A percentile compares a stretch with the other conserved stretches of the same genome.
These are phyloP conservation scores for Temnopleurus reevesii DNA, from an alignment of 53 echinoderm and acorn worm species.

Conservation along the genomic window DNA sequence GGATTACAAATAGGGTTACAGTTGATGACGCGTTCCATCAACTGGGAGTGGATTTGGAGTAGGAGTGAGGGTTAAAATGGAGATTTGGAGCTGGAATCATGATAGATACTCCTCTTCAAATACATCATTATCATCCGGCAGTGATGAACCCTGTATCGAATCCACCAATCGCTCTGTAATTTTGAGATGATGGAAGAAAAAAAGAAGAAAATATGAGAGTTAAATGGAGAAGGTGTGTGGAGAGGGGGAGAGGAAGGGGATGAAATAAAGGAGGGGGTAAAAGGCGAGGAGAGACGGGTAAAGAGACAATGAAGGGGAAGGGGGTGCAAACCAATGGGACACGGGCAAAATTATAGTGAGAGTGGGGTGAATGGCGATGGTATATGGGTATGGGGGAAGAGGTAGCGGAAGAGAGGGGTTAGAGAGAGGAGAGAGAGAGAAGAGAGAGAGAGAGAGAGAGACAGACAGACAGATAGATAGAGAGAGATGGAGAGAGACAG, in stretches of 20 bases:
- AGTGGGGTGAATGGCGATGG: neutral
- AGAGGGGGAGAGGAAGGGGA: neutral
- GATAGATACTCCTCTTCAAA: neutral
- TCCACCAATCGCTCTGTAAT: neutral
- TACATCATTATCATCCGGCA: neutral
- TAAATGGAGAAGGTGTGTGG: neutral
- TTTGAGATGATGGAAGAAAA: neutral
- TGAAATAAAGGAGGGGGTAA: neutral
- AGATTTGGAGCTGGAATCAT: too few relatives aligned
- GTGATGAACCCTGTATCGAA: neutral
- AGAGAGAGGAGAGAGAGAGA: neutral
- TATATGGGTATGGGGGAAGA: neutral
- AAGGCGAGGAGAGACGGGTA: neutral
- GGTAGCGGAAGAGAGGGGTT: neutral
- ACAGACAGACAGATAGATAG: too few relatives aligned
- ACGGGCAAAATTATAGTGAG: neutral
- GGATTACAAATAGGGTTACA: neutral
- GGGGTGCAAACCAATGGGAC: neutral
- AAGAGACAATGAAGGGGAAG: neutral
- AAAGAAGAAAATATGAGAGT: neutral
- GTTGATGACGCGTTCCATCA: neutral
- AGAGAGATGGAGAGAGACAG: neutral
- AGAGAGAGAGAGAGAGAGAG: neutral
- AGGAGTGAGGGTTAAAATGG: neutral
- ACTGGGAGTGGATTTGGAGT: neutral